phyloP scores from a whole-genome alignment of 1,140 invertebrate genomes.

The Aphidius ervi region DNA sequence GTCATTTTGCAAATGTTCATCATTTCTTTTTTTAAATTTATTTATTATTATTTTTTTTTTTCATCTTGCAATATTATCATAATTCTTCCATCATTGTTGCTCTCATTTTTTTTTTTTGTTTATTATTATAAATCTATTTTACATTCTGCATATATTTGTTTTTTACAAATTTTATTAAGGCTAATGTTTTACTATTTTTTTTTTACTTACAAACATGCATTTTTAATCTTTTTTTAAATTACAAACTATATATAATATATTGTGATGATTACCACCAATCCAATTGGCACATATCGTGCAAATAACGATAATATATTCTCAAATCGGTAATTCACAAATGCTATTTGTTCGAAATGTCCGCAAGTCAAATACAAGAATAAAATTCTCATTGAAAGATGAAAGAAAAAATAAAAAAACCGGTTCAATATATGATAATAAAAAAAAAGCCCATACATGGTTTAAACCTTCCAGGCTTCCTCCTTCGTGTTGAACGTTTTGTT shows the following conservation, averaged over 20 bases:
- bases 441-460: conserved; percentile 12
- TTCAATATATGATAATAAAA: conserved; percentile 1
- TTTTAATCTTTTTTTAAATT: too few relatives aligned
- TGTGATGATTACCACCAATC: too few relatives aligned
- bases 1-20: conserved; percentile 28
- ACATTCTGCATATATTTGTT: too few relatives aligned
- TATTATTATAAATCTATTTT: neutral
- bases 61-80: too few relatives aligned
- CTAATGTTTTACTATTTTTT: too few relatives aligned
- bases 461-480: conserved; percentile 17
- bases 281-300: too few relatives aligned
- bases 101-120: neutral
- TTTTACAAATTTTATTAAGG: too few relatives aligned
- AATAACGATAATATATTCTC: too few relatives aligned
- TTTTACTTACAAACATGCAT: too few relatives aligned
- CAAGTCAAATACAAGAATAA: conserved; percentile 15
- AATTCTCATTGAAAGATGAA: conserved; percentile 12
- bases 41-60: neutral
- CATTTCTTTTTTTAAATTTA: too few relatives aligned
- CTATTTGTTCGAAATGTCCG: conserved; percentile 13
- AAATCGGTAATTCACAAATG: conserved; percentile 10
- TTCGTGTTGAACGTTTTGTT: conserved; percentile 6
- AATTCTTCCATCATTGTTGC: neutral
- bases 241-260: too few relatives aligned
- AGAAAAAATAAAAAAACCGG: conserved; percentile 18